A percentile compares a stretch with the other conserved stretches of the same genome.
Evolutionary conservation across 2,113 vertebrate genomes (phyloP).

Genomic region (Melozone crissalis): DNA sequence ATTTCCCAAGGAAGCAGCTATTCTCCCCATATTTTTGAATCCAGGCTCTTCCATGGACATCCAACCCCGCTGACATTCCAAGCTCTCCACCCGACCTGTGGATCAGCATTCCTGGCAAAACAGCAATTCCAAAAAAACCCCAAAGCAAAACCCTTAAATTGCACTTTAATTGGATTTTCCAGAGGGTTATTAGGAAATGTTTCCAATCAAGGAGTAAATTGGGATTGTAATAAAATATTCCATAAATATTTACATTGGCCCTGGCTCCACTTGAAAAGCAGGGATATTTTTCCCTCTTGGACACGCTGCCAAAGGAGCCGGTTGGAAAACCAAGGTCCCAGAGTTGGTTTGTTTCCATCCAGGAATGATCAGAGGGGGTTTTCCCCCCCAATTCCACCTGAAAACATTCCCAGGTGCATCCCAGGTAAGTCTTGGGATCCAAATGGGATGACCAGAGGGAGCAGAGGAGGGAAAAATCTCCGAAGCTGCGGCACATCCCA

Average conservation of each 20-base stretch:
- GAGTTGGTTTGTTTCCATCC: neutral
- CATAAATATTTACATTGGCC: constrained; percentile 76
- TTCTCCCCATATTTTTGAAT: neutral
- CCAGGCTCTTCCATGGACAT: rapidly evolving
- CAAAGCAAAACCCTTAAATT: constrained; percentile 1
- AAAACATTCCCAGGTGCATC: constrained; percentile 61
- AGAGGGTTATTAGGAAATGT: constrained; percentile 71
- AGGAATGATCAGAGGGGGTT: constrained; percentile 46
- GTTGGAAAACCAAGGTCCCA: neutral
- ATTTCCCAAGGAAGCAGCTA: rapidly evolving
- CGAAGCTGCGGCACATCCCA: constrained; percentile 64
- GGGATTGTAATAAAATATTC: constrained; percentile 62
- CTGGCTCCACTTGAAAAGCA: constrained; percentile 66
- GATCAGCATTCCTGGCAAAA: neutral
- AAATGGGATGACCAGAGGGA: neutral
- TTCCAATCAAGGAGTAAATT: constrained; percentile 60
- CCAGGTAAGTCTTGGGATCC: neutral
- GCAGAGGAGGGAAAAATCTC: neutral
- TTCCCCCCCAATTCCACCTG: constrained; percentile 63
- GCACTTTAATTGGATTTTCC: constrained; percentile 76
- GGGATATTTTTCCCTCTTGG: neutral
- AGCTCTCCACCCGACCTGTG: rapidly evolving
- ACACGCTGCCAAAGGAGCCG: neutral
- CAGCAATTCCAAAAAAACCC: neutral
- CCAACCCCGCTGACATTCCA: rapidly evolving